Base-by-base conservation (phyloP, 2,888 invertebrate species). In the Leptura quadrifasciata region DNA sequence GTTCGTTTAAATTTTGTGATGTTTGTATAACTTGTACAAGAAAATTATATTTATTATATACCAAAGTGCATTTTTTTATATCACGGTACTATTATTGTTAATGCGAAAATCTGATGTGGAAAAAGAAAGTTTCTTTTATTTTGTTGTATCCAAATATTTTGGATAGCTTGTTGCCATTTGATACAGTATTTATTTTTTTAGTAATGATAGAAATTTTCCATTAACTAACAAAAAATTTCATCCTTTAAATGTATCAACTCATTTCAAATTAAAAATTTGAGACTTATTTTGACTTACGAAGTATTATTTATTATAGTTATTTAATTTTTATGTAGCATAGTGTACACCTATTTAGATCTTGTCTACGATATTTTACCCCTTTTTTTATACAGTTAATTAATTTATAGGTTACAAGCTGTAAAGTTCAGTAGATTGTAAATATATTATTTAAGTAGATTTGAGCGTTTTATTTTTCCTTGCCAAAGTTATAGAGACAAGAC, bases 361-460 rank as follows among this genome's bases (percentile, higher is more conserved):
- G 67, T 70, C 67, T 27, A 74, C 72, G 65, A 72, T 77, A 75
- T 76, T 78, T 75, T 78, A 72, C 75, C 5, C 57, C 47, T 47
- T 78, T 80, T 77, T 77, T 74, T 77, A 77, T 77, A 78, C 72
- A 77, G 73, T 73, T 64, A 64, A 47, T 47, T 47, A 47, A 64
- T 75, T 65, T 64, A 67, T 77, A 76, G 75, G 74, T 35, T 70
- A 74, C 75, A 70, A 73, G 76, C 78, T 78, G 78, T 78, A 74
- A 80, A 75, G 68, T 77, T 63, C 74, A 77, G 74, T 80, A 79
- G 77, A 78, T 54, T 82, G 81, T 81, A 81, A 82, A 82, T 82
- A 82, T 74, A 82, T 80, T 81, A 82, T 82, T 82, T 81, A 76
- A 81, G 77, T 82, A 81, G 77, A 21, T 52, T 12, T 21, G n/a